Percentiles rank a stretch among this genome's conserved stretches.
phyloP scores from a whole-genome alignment of 2,113 vertebrate genomes.

The Seriola quinqueradiata region DNA sequence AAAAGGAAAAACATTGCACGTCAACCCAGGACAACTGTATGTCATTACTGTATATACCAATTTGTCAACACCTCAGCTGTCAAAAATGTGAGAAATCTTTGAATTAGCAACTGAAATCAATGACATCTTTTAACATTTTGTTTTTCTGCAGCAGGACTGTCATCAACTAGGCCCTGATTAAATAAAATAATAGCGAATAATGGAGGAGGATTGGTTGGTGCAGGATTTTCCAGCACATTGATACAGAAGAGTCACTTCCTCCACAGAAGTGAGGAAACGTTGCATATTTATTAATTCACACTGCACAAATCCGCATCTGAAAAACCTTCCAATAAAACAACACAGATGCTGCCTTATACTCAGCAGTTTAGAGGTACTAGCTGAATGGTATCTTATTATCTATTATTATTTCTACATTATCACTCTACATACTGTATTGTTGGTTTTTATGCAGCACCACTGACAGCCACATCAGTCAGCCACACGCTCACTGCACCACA shows the following conservation, averaged over 20 bases:
- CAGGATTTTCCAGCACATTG: background rate
- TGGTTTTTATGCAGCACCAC: background rate
- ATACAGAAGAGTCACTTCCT: background rate
- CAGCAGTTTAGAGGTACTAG: background rate
- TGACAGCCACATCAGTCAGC: background rate
- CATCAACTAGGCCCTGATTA: background rate
- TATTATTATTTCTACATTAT: background rate
- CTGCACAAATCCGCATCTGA: background rate
- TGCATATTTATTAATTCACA: background rate
- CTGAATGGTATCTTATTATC: background rate
- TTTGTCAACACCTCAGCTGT: background rate
- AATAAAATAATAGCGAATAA: background rate
- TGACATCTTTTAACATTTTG: background rate
- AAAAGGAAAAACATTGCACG: conserved; percentile 17
- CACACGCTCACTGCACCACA: background rate
- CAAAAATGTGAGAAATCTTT: background rate
- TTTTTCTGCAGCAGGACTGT: background rate
- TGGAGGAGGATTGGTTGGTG: background rate
- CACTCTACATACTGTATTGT: background rate
- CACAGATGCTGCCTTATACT: background rate
- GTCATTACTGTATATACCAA: background rate
- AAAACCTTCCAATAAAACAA: background rate
- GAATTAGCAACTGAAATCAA: too few relatives aligned
- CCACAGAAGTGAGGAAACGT: background rate
- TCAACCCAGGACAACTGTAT: background rate